A percentile compares a stretch with the other conserved stretches of the same genome.
phyloP scores from a whole-genome alignment of 2,113 vertebrate genomes.

The Myotis davidii region DNA sequence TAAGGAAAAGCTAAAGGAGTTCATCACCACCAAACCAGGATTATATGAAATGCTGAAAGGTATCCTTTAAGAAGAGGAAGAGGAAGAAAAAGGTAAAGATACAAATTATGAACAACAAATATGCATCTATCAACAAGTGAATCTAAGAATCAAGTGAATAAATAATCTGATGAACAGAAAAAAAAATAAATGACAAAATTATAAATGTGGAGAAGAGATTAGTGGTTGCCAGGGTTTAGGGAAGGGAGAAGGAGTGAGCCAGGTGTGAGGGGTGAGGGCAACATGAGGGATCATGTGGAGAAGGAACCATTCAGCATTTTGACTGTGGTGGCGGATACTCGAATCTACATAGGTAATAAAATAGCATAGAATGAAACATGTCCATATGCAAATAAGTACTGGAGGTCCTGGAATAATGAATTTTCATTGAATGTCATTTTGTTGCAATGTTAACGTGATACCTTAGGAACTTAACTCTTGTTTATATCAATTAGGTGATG shows the following conservation, averaged over 20 bases:
- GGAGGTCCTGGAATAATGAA: neutral
- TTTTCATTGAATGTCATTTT: neutral
- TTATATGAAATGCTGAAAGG: no score
- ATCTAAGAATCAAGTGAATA: no score
- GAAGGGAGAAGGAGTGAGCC: neutral
- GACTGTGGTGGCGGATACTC: neutral
- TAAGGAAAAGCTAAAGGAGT: no score
- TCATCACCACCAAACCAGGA: no score
- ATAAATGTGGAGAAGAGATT: neutral
- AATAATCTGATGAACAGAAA: no score
- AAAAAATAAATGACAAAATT: conserved; percentile 32
- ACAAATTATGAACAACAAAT: no score
- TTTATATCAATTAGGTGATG: neutral
- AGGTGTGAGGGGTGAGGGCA: neutral
- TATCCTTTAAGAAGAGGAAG: no score
- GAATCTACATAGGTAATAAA: neutral
- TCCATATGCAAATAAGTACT: neutral
- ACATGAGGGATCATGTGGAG: neutral
- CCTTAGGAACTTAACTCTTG: neutral
- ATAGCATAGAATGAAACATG: neutral
- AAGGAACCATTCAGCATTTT: neutral
- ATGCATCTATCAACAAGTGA: no score
- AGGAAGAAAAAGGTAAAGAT: no score
- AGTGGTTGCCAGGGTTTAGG: neutral
- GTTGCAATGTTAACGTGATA: neutral